These are phyloP conservation scores for Tychaedon coryphoeus DNA, from an alignment of 2,113 vertebrate genomes.

Conservation along the genomic window DNA sequence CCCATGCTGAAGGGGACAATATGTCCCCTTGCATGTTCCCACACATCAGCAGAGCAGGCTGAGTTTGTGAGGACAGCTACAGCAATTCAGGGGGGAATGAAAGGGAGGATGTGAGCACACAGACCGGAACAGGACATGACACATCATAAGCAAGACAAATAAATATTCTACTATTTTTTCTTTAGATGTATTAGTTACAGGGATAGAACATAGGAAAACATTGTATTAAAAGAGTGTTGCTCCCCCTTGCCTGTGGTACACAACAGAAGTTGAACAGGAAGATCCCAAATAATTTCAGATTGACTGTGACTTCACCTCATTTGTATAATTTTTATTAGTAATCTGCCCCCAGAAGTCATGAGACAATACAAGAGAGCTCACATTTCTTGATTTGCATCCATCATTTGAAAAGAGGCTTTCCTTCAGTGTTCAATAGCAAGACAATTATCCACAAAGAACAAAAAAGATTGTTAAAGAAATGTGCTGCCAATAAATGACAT, in stretches of 20 bases:
- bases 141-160: background rate
- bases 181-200: background rate
- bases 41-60: background rate
- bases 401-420: background rate
- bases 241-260: background rate
- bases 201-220: background rate
- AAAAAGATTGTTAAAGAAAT: constrained; percentile 7
- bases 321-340: constrained; percentile 40
- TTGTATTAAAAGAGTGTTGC: background rate
- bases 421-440: constrained; percentile 15
- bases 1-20: background rate
- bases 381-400: constrained; percentile 12
- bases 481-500: constrained; percentile 65
- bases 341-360: constrained; percentile 22
- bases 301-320: background rate
- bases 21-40: too few species aligned
- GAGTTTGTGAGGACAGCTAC: background rate
- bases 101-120: background rate
- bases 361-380: constrained; percentile 23
- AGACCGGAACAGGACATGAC: background rate
- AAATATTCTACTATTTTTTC: background rate
- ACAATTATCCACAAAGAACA: constrained; percentile 23
- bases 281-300: background rate
- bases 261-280: background rate
- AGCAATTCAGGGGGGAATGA: background rate